phyloP scores from a whole-genome alignment of 2,797 vertebrate genomes.

The Siniperca obscura region DNA sequence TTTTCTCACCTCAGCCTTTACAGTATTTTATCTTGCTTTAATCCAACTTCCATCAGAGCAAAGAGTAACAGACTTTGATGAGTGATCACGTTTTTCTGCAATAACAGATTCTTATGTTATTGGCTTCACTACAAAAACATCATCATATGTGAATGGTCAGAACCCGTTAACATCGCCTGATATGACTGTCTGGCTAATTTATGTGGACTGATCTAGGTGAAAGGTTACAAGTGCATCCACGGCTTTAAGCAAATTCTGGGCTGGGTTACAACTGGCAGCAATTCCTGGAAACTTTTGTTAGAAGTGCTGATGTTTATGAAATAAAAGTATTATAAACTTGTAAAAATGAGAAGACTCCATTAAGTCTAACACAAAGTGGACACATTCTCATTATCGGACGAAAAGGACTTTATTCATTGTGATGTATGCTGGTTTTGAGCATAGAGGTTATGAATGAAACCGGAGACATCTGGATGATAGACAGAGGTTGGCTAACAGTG shows the following conservation, averaged over 20 bases:
- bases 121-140: conserved; percentile 43
- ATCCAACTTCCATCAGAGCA: conserved; percentile 54
- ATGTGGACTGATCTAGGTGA: conserved; percentile 56
- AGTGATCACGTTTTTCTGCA: conserved; percentile 10
- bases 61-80: conserved; percentile 33
- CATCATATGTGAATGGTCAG: conserved; percentile 30
- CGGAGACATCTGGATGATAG: conserved; percentile 43
- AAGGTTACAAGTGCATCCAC: conserved; percentile 53
- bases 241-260: conserved; percentile 21
- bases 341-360: conserved; percentile 22
- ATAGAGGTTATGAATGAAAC: conserved; percentile 49
- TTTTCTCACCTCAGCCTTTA: conserved; percentile 62
- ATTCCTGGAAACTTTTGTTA: conserved; percentile 33
- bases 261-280: conserved; percentile 3
- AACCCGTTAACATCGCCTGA: conserved; percentile 15
- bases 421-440: conserved; percentile 23
- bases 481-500: conserved; percentile 33
- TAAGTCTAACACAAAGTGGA: conserved; percentile 17
- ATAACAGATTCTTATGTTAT: conserved; percentile 7
- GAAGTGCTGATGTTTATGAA: conserved; percentile 28
- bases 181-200: conserved; percentile 33
- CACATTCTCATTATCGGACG: conserved; percentile 8
- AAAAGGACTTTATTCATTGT: conserved; percentile 22
- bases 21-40: conserved; percentile 61
- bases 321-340: conserved; percentile 6